Base-by-base conservation (phyloP, 2,797 vertebrate genomes). In the Oreochromis grahami region DNA sequence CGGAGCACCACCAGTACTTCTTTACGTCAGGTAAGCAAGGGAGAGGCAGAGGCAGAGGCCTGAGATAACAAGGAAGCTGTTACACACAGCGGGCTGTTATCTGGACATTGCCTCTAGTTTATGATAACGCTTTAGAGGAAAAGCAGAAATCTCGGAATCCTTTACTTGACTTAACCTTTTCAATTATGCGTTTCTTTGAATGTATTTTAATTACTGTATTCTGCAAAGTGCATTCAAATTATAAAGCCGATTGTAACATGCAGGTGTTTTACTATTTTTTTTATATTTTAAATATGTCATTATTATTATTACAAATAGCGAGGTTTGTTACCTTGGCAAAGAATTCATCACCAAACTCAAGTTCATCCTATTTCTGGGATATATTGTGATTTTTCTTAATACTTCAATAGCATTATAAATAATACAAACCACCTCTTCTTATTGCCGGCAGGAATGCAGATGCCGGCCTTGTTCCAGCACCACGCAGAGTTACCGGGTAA, bases 1-100 rank as follows among this genome's bases (percentile, higher is more conserved):
- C 98, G 5, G 98, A 99, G 83, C 98, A 98, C 24, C 98, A 98
- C 79, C 98, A 98, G 72, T 99, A 99, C 91, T 99, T 99, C 89
- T 97, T 99, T 91, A 97, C 98, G 26, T 97, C 98, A n/a, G 98
- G 98, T 99, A 97, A 98, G 98, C 88, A 15, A 17, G n/a, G 3
- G 19, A 72, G 24, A 8, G 8, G 2, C 6, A 4, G 48, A 55
- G 13, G 26, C 11, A 10, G 38, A 50, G 77, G 65, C 63, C 86
- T 24, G 1, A 12, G 32, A 2, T 1, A 12, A 4, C 15, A 26
- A 21, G 72, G 21, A 48, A 72, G 4, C 43, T 12, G 43, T 72
- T 15, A 29, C 26, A 19, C 43, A 72, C 24, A 48, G 68, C 10
- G 17, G 43, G 68, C 65, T 70, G 4, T 29, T 72, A 72, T 48